phyloP scores from a whole-genome alignment of 2,888 invertebrate genomes.

The Pollenia angustigena region DNA sequence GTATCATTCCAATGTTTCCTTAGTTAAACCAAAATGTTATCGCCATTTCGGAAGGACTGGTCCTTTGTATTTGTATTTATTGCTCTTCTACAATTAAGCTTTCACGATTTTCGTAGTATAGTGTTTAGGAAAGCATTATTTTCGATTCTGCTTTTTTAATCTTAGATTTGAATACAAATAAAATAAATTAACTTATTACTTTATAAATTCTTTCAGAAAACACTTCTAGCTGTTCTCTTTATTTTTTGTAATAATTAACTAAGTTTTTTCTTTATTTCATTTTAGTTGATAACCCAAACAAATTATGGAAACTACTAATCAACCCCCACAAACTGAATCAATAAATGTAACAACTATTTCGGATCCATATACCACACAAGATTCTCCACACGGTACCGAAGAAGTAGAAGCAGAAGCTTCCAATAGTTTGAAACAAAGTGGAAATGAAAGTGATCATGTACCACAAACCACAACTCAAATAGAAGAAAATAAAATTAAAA shows the following conservation, averaged over 20 bases:
- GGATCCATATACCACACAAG: constrained; percentile 59
- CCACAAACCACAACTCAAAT: constrained; percentile 20
- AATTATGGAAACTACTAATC: constrained; percentile 80
- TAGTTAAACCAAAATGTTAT: too few species aligned
- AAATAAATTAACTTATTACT: too few species aligned
- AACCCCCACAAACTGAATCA: constrained; percentile 76
- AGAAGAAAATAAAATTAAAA: constrained; percentile 60
- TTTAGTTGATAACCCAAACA: constrained; percentile 68
- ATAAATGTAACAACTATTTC: constrained; percentile 75
- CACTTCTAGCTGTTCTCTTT: too few species aligned
- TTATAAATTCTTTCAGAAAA: too few species aligned
- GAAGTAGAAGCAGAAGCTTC: constrained; percentile 59
- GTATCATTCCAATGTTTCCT: too few species aligned
- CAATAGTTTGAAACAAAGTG: constrained; percentile 57
- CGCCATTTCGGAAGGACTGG: too few species aligned
- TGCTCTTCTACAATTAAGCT: too few species aligned
- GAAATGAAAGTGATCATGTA: constrained; percentile 75
- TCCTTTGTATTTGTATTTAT: too few species aligned
- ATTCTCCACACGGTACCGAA: constrained; percentile 60
- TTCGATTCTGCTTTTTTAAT: too few species aligned
- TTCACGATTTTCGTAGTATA: too few species aligned
- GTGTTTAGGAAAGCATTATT: too few species aligned
- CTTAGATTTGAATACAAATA: too few species aligned
- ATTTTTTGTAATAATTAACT: not conserved
- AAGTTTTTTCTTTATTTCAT: not conserved